These are phyloP conservation scores for Chiloscyllium plagiosum DNA, from an alignment of 2,113 vertebrate species.

Conservation along the genomic window DNA sequence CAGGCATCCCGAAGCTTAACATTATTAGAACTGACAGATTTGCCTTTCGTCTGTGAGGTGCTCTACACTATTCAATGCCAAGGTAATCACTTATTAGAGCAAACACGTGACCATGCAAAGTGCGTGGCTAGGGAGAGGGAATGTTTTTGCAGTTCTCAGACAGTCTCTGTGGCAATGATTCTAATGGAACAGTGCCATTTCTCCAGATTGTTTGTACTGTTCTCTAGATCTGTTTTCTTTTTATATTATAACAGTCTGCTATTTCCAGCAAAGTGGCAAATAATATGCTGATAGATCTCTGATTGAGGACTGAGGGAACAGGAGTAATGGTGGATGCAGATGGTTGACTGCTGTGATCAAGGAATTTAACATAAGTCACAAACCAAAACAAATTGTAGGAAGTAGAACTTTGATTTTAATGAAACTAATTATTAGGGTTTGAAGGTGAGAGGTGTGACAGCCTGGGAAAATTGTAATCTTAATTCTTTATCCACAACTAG, in stretches of 20 bases:
- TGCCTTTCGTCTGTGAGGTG: constrained; percentile 47
- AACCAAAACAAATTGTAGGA: not conserved
- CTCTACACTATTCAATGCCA: constrained; percentile 39
- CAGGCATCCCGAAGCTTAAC: constrained; percentile 51
- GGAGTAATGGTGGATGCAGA: too few relatives aligned
- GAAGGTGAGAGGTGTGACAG: not conserved
- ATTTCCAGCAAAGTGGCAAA: not conserved
- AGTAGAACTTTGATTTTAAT: not conserved
- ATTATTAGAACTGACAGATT: constrained; percentile 53
- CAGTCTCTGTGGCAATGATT: constrained; percentile 46
- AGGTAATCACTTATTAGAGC: constrained; percentile 43
- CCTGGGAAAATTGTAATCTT: too few relatives aligned
- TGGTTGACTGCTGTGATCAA: not conserved
- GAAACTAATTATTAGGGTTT: not conserved
- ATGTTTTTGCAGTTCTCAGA: constrained; percentile 48
- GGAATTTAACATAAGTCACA: not conserved
- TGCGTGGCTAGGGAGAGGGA: constrained; percentile 45
- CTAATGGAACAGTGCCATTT: constrained; percentile 47
- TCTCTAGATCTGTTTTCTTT: constrained; percentile 19
- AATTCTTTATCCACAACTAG: not conserved
- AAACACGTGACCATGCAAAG: constrained; percentile 39
- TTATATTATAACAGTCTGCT: not conserved
- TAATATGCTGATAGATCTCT: not conserved
- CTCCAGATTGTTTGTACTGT: constrained; percentile 45
- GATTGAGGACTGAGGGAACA: too few relatives aligned